These are phyloP conservation scores for Tokudaia muenninki DNA, from an alignment of 2,797 vertebrate species.

Conservation along the genomic window DNA sequence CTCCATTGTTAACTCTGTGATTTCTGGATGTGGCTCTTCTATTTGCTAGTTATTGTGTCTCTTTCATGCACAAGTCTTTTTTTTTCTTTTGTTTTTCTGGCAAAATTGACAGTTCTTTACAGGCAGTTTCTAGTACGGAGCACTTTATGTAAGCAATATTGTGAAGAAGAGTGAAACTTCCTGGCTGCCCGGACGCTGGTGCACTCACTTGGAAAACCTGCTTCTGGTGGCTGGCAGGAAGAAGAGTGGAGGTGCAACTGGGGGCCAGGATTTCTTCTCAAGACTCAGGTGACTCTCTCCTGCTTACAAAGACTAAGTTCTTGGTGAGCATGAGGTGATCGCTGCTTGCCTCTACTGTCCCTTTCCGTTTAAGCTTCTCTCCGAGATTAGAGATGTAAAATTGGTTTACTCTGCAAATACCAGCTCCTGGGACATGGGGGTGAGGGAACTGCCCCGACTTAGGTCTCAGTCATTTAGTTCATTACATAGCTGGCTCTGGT, in stretches of 20 bases:
- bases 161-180: slow-evolving; percentile 11
- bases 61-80: background rate
- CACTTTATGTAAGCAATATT: background rate
- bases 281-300: background rate
- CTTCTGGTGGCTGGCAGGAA: background rate
- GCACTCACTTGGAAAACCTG: background rate
- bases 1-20: slow-evolving; percentile 1
- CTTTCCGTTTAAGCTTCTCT: background rate
- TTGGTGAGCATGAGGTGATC: background rate
- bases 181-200: background rate
- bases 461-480: background rate
- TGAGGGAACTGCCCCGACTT: background rate
- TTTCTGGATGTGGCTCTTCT: slow-evolving; percentile 9
- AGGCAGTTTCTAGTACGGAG: slow-evolving; percentile 15
- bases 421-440: background rate
- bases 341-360: background rate
- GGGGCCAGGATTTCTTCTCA: background rate
- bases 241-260: background rate
- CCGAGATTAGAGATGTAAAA: slow-evolving; percentile 32
- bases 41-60: background rate
- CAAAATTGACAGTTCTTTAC: background rate
- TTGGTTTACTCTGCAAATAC: background rate
- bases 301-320: background rate
- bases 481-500: background rate
- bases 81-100: background rate